These are phyloP conservation scores for Chlorocebus sabaeus DNA, from an alignment of 2,113 vertebrate species.

Conservation along the genomic window DNA sequence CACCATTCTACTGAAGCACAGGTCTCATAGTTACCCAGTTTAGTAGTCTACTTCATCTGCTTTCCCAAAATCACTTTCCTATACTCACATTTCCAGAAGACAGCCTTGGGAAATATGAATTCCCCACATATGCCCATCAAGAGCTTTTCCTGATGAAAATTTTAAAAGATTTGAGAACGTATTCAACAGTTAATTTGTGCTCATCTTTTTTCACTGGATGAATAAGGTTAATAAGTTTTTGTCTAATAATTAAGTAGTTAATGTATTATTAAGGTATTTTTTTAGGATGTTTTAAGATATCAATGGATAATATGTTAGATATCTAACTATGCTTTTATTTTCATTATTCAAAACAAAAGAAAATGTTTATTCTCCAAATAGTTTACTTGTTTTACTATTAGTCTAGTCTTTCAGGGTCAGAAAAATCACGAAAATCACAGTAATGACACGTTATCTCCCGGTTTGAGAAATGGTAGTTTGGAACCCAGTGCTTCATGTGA, in stretches of 20 bases:
- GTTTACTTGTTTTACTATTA: neutral
- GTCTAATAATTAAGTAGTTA: neutral
- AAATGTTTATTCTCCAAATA: neutral
- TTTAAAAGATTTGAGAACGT: neutral
- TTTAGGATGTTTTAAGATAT: neutral
- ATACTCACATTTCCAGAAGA: neutral
- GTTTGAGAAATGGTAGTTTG: neutral
- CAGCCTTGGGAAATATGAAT: neutral
- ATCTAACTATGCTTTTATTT: neutral
- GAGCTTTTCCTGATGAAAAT: neutral
- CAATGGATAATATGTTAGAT: neutral
- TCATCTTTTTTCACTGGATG: neutral
- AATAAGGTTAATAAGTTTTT: neutral
- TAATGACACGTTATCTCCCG: neutral
- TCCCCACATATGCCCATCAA: neutral
- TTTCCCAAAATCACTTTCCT: neutral
- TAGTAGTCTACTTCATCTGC: neutral
- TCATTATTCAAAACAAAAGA: neutral
- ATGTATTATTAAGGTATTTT: neutral
- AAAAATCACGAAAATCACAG: neutral
- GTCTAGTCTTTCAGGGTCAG: neutral
- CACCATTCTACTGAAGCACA: neutral
- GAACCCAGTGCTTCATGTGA: neutral
- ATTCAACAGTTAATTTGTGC: neutral
- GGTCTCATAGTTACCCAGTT: neutral